These are phyloP conservation scores for Indri indri DNA, from an alignment of 2,113 vertebrate species.

Conservation along the genomic window DNA sequence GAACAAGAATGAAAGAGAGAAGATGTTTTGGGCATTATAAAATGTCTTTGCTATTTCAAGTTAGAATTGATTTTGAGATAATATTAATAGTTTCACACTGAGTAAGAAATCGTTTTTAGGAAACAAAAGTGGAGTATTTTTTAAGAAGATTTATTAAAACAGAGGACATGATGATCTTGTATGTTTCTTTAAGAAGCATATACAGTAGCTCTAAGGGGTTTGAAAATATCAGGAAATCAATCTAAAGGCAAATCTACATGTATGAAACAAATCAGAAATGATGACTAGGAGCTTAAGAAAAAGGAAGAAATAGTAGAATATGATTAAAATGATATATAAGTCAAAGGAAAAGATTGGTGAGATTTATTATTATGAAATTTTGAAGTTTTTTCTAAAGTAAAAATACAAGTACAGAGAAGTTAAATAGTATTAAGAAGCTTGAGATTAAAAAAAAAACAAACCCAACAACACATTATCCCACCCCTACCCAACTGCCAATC, in stretches of 20 bases:
- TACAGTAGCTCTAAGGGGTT: not conserved
- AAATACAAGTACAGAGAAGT: not conserved
- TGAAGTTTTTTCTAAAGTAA: not conserved
- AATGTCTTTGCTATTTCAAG: not conserved
- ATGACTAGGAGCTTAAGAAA: not conserved
- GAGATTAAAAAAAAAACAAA: not conserved
- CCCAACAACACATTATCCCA: not conserved
- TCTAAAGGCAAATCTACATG: not conserved
- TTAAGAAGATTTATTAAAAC: not conserved
- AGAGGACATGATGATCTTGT: not conserved
- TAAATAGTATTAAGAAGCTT: not conserved
- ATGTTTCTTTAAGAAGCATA: not conserved
- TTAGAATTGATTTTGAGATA: conserved; percentile 12
- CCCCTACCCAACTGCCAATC: fast-evolving
- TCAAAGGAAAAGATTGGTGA: not conserved
- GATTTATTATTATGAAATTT: not conserved
- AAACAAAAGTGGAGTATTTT: not conserved
- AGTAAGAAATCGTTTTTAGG: not conserved
- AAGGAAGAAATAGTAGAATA: not conserved
- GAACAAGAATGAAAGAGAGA: not conserved
- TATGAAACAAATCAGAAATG: not conserved
- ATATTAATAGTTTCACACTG: not conserved
- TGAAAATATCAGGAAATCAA: not conserved
- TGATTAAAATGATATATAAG: not conserved
- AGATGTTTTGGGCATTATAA: not conserved